Percentiles rank a stretch among this genome's conserved stretches.
phyloP scores from a whole-genome alignment of 2,113 vertebrate species.

The Cyrtonyx montezumae region DNA sequence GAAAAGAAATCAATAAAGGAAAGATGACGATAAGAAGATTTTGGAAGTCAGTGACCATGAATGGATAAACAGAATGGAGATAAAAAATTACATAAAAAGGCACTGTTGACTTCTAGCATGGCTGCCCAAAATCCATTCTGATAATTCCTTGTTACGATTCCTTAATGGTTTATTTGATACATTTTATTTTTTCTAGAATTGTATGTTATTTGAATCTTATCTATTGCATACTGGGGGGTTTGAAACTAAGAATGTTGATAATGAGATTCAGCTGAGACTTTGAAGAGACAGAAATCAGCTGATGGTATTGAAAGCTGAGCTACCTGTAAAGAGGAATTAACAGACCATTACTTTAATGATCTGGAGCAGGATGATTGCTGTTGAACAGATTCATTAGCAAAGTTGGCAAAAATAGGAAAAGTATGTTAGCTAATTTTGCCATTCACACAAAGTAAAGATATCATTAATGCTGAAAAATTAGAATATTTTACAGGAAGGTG shows the following conservation, averaged over 20 bases:
- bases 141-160: background rate
- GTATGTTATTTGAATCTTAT: background rate
- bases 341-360: conserved; percentile 25
- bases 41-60: background rate
- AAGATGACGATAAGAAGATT: background rate
- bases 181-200: background rate
- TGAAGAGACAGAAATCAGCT: conserved; percentile 1
- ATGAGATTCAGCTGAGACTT: conserved; percentile 12
- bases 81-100: background rate
- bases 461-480: background rate
- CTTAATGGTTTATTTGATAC: background rate
- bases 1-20: background rate
- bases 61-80: background rate
- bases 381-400: conserved; percentile 32
- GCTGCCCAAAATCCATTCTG: background rate
- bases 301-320: background rate
- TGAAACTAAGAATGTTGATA: background rate
- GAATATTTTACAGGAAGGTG: background rate
- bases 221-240: background rate
- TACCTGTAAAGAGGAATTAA: conserved; percentile 11
- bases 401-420: background rate
- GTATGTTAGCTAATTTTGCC: background rate
- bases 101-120: background rate
- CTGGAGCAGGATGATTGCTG: background rate
- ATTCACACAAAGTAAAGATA: background rate